A percentile compares a stretch with the other conserved stretches of the same genome.
phyloP scores from a whole-genome alignment of 1,140 invertebrate species.

The Lepidurus couesii region DNA sequence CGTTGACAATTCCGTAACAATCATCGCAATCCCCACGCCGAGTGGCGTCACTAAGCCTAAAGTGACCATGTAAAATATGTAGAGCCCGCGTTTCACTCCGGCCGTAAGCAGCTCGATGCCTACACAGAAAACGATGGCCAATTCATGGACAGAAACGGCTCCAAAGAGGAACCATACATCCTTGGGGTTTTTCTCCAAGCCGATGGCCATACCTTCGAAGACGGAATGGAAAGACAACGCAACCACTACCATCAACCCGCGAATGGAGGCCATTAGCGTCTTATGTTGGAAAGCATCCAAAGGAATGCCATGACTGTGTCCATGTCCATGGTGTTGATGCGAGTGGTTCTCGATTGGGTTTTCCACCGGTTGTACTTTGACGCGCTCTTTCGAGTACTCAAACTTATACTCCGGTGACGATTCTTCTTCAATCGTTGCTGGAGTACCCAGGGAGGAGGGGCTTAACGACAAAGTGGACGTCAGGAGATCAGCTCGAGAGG shows the following conservation, averaged over 20 bases:
- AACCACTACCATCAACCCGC: slow-evolving; percentile 51
- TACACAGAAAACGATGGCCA: slow-evolving; percentile 50
- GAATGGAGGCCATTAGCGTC: slow-evolving; percentile 40
- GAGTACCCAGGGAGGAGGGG: neutral
- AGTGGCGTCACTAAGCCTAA: slow-evolving; percentile 74
- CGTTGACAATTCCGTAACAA: slow-evolving; percentile 52
- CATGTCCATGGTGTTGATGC: slow-evolving; percentile 33
- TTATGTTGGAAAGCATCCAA: slow-evolving; percentile 31
- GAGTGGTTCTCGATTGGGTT: slow-evolving; percentile 12
- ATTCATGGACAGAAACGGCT: slow-evolving; percentile 52
- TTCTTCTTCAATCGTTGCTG: neutral
- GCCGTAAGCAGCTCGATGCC: slow-evolving; percentile 45
- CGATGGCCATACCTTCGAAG: slow-evolving; percentile 68
- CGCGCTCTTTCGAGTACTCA: slow-evolving; percentile 4
- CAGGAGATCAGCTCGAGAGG: slow-evolving; percentile 23
- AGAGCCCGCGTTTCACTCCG: slow-evolving; percentile 45
- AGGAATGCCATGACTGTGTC: slow-evolving; percentile 39
- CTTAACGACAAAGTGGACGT: slow-evolving; percentile 22
- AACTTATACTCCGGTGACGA: neutral
- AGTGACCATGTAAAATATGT: slow-evolving; percentile 61
- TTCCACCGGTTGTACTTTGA: slow-evolving; percentile 21
- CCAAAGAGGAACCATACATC: slow-evolving; percentile 51
- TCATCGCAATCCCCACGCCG: slow-evolving; percentile 57
- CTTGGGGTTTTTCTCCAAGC: slow-evolving; percentile 58
- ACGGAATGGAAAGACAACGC: slow-evolving; percentile 59